These are phyloP conservation scores for Lithophane leautieri DNA, from an alignment of 2,888 invertebrate genomes.

Conservation along the genomic window DNA sequence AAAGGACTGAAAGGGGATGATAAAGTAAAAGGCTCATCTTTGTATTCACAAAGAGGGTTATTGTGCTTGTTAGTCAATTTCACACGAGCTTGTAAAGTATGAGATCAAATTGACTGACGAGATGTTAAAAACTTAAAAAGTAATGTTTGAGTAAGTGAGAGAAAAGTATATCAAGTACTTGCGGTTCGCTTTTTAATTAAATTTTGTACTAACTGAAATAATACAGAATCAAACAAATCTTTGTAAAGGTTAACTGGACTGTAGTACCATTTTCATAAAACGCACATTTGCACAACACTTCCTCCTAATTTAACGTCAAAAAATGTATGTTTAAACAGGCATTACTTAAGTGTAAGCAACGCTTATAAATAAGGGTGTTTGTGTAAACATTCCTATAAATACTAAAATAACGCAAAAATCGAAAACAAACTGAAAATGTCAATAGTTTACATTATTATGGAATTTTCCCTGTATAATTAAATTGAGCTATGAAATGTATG, in stretches of 20 bases:
- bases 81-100: slow-evolving; percentile 69
- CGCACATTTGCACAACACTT: not conserved
- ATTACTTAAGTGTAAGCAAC: not conserved
- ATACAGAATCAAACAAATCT: not conserved
- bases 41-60: slow-evolving; percentile 82
- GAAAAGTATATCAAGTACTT: no score
- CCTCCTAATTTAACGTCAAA: not conserved
- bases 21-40: slow-evolving; percentile 79
- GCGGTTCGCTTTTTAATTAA: not conserved
- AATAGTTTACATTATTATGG: not conserved
- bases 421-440: not conserved
- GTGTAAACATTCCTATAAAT: no score
- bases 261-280: not conserved
- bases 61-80: slow-evolving; percentile 80
- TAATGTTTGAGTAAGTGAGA: slow-evolving; percentile 10
- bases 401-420: not conserved
- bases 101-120: slow-evolving; percentile 29
- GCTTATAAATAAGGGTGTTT: no score
- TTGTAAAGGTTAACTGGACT: not conserved
- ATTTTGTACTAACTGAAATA: not conserved
- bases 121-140: slow-evolving; percentile 24
- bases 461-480: not conserved
- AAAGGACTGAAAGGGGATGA: slow-evolving; percentile 79
- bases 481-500: slow-evolving; percentile 1
- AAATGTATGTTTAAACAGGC: not conserved